Conservation (phyloP, 2,888 invertebrate genomes). For the Orthosia cruda region DNA sequence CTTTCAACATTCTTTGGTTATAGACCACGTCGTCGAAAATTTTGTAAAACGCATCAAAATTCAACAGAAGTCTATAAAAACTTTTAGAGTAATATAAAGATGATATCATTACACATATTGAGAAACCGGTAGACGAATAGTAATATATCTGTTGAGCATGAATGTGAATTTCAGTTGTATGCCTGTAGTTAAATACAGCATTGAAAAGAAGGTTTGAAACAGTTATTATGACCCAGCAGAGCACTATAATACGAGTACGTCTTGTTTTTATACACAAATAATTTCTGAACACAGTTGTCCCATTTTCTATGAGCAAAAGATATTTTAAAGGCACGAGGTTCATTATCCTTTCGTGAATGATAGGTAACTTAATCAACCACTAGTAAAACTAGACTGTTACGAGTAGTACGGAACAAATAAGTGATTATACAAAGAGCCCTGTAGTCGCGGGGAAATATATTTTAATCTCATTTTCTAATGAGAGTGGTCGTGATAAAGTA, state of each 20-base stretch:
- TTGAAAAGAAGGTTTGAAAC: background rate
- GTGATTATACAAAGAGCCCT: background rate
- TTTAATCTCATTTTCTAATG: slow-evolving; percentile 43
- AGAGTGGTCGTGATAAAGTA: slow-evolving; percentile 24
- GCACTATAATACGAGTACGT: slow-evolving; percentile 35
- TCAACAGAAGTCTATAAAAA: slow-evolving; percentile 49
- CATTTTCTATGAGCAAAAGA: slow-evolving; percentile 64
- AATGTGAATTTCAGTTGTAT: background rate
- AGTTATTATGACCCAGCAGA: slow-evolving; percentile 24
- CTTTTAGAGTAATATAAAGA: slow-evolving; percentile 49
- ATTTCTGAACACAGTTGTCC: slow-evolving; percentile 66
- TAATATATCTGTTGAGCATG: slow-evolving; percentile 44
- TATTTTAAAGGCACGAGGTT: slow-evolving; percentile 57
- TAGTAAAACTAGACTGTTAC: background rate
- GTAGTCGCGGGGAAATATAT: background rate
- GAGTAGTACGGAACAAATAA: background rate
- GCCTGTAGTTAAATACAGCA: background rate
- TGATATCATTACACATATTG: slow-evolving; percentile 38
- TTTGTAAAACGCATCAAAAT: slow-evolving; percentile 48
- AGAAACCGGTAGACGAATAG: slow-evolving; percentile 48
- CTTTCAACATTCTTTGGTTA: slow-evolving; percentile 30
- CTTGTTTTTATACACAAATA: slow-evolving; percentile 49
- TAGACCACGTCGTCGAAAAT: slow-evolving; percentile 37
- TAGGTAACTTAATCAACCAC: background rate
- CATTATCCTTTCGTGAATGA: slow-evolving; percentile 21